Evolutionary conservation across 2,113 vertebrate species (phyloP).

Genomic region (Eulemur rufifrons): DNA sequence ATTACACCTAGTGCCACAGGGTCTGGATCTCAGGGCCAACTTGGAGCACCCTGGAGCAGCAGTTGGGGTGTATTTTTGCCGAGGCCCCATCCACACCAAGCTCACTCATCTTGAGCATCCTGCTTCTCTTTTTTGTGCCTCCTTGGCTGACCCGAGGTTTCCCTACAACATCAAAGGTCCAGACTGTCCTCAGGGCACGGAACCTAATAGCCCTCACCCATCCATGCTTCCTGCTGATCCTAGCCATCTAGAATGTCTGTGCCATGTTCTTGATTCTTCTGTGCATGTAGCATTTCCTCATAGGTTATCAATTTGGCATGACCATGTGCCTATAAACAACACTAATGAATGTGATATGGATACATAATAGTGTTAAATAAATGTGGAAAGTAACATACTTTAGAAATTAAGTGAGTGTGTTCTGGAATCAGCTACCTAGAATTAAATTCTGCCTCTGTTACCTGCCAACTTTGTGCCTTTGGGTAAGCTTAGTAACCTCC

Average conservation of each 20-base stretch:
- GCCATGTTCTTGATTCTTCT: background rate
- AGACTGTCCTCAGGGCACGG: background rate
- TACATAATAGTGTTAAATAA: background rate
- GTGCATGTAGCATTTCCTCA: background rate
- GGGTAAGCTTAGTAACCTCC: background rate
- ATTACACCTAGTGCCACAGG: accelerated
- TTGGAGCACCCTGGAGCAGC: background rate
- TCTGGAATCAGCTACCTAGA: background rate
- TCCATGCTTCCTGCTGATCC: background rate
- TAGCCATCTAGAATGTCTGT: background rate
- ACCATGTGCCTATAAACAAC: background rate
- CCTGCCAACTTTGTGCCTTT: background rate
- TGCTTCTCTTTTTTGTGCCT: background rate
- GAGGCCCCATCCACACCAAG: accelerated
- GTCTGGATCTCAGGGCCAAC: background rate
- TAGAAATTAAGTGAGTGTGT: background rate
- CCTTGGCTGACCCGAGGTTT: background rate
- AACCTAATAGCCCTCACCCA: background rate
- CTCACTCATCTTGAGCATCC: background rate
- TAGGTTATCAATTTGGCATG: background rate
- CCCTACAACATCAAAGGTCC: background rate
- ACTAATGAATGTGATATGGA: background rate
- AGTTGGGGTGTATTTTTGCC: background rate
- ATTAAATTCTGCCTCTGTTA: background rate
- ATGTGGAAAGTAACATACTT: background rate